Base-by-base conservation (phyloP, 2,797 vertebrate genomes). In the Oreochromis grahami region DNA sequence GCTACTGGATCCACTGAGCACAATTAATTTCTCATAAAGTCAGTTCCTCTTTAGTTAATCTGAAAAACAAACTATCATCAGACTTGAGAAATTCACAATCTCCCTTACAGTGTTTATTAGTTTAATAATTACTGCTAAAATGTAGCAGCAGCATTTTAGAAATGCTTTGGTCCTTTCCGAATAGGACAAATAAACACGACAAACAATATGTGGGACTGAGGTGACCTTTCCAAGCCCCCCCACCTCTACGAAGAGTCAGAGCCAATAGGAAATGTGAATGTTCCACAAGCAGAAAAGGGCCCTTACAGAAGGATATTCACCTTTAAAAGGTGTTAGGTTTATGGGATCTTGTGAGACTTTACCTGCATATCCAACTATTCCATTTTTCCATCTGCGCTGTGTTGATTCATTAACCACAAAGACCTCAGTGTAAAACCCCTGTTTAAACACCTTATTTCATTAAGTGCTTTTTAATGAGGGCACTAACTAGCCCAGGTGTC, bases 401-500 rank as follows among this genome's bases (percentile, higher is more conserved):
- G 88, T 91, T 72, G 91, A 94, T 89, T 94, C 91, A 93, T 94
- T 92, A 94, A 91, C 93, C 91, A 95, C 94, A 95, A 94, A 94
- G 92, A 86, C 89, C 92, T 92, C 88, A 95, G 92, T 95, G 93
- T 95, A 88, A 91, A 91, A 83, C 51, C 83, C 81, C 81, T 84
- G 78, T 94, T 94, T 94, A 95, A 94, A 94, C 91, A 95, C 92
- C 89, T 93, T 90, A 91, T 94, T 96, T 95, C 93, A 94, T 93
- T 91, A 94, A 94, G 90, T 91, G 89, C 79, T 89, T 93, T 93
- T 96, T 96, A 95, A 95, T 89, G 91, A 94, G 91, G 80, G 81
- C 11, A 53, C 91, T 94, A 93, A 94, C 92, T 89, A 91, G 93
- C 88, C 52, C 14, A 56, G 79, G 86, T 95, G 95, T 95, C 94